A percentile compares a stretch with the other conserved stretches of the same genome.
Evolutionary conservation across 2,113 vertebrate species (phyloP).

Genomic region (Trogon melanurus): DNA sequence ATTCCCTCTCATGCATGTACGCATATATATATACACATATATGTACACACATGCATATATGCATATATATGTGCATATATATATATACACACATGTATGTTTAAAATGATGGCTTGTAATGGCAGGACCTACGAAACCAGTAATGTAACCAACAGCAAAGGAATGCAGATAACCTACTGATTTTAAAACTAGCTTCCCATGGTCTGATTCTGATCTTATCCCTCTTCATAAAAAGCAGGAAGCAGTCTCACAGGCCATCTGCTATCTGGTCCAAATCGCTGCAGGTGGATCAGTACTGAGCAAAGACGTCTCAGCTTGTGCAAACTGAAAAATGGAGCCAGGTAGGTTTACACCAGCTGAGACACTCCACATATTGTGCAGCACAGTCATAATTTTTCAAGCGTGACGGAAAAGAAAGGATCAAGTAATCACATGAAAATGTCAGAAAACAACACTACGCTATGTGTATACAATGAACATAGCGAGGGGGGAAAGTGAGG

Average conservation of each 20-base stretch:
- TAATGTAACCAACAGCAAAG: background rate
- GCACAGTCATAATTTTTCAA: background rate
- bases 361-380: background rate
- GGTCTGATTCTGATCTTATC: background rate
- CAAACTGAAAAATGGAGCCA: background rate
- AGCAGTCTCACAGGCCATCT: background rate
- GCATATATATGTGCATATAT: background rate
- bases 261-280: background rate
- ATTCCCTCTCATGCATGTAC: background rate
- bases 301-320: background rate
- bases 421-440: background rate
- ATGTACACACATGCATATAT: background rate
- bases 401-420: slow-evolving; percentile 45
- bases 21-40: background rate
- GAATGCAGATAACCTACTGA: background rate
- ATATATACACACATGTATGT: background rate
- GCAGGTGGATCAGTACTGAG: background rate
- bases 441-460: slow-evolving; percentile 13
- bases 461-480: background rate
- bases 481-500: background rate
- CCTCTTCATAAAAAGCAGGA: background rate
- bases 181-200: background rate
- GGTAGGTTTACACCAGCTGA: background rate
- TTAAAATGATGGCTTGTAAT: background rate
- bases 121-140: background rate